A percentile compares a stretch with the other conserved stretches of the same genome.
These are phyloP conservation scores for Balearica regulorum DNA, from an alignment of 2,797 vertebrate genomes.

Conservation along the genomic window DNA sequence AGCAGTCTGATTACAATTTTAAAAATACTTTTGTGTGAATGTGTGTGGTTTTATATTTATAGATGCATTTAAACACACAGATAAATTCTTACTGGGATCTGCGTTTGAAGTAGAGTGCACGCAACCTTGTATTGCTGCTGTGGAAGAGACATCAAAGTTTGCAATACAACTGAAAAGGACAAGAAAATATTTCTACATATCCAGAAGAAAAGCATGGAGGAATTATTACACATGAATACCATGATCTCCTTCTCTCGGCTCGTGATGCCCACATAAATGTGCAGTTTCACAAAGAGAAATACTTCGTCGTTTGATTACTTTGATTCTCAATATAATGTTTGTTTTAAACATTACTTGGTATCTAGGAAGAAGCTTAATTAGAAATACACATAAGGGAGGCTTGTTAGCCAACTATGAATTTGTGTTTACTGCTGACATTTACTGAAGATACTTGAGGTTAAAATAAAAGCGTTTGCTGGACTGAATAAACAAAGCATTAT, in stretches of 20 bases:
- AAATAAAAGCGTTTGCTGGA: slow-evolving; percentile 48
- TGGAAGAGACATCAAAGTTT: background rate
- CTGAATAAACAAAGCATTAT: slow-evolving; percentile 47
- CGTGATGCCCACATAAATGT: background rate
- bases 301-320: background rate
- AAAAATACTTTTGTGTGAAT: background rate
- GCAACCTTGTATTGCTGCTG: accelerated
- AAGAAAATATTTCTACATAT: background rate
- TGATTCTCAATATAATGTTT: slow-evolving; percentile 31
- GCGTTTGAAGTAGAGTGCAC: accelerated
- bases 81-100: background rate
- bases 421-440: slow-evolving; percentile 52
- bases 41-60: background rate
- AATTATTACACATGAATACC: background rate
- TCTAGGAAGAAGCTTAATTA: slow-evolving; percentile 49
- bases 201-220: background rate
- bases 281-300: background rate
- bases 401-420: slow-evolving; percentile 37
- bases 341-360: slow-evolving; percentile 26
- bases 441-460: slow-evolving; percentile 39
- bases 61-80: background rate
- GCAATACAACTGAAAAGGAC: background rate
- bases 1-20: background rate
- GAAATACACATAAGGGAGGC: slow-evolving; percentile 19
- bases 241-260: slow-evolving; percentile 17